Evolutionary conservation across 2,113 vertebrate genomes (phyloP), one percentile per base, ranked within the genome.

Genomic region (Crocuta crocuta): DNA sequence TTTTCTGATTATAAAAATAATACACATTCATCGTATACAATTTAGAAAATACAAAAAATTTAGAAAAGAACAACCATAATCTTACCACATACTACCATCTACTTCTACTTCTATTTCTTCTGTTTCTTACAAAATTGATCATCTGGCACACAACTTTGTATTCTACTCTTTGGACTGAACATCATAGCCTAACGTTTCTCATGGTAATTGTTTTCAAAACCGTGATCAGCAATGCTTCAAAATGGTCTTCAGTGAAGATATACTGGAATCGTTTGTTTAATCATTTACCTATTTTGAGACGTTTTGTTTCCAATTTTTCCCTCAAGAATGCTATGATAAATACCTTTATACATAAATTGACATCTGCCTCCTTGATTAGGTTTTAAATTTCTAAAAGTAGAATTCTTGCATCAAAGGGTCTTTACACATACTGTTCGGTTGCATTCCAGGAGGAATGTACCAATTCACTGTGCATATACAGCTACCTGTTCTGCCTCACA

Each of bases 351-450:
- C 43, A n/a, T 65, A 86, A 93, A 35, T 43, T 31, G 23, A 50
- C 23, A 48, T 53, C 73, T 92, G 48, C 21, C 39, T 93, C 84
- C 61, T 79, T 91, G 76, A 91, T 90, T 70, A 88, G n/a, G 11
- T 87, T 90, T 93, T 83, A 33, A 86, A 87, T 82, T 82, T 95
- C 66, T 91, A 91, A 82, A 85, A 74, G 33, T 53, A 16, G 58
- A 93, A 82, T 78, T 93, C 45, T 78, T 19, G 19, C 84, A 63
- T 71, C 63, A 96, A 87, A 85, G 35, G 4, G 26, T 24, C 33
- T 68, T 82, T 50, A 65, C 65, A 61, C 2, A 12, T 5, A 76
- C 26, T 45, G 23, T 61, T 76, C 85, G 74, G 33, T 1, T 74
- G n/a, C 68, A 13, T 33, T 70, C 58, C 7, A 21, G 31, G 28